Base-by-base conservation (phyloP, 2,797 vertebrate genomes). In the Linurgus olivaceus region DNA sequence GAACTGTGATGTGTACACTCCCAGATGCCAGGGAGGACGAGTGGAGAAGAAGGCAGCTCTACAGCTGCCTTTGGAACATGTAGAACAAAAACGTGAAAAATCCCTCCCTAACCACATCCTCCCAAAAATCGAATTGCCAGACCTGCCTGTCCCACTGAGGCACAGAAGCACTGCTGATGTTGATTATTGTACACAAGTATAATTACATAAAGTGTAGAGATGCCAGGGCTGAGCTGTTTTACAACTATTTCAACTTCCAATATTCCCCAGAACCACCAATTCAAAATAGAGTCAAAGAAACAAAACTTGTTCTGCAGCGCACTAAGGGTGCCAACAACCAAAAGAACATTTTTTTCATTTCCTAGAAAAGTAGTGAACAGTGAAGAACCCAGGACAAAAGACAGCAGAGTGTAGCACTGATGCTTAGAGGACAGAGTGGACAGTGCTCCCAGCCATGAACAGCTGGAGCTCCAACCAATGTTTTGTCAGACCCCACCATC, bases 61-160 rank as follows among this genome's bases (percentile, higher is more conserved):
- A 33, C 52, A 93, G 62, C 19, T 4, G 4, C 74, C 71, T 58
- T 38, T 72, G 87, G 95, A 94, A 92, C 25, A 13, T 12, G 38
- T 35, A 68, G 65, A 96, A 87, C 31, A 84, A 63, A 88, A 94
- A 73, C 0, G 0, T 65, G 66, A 90, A 92, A 93, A 90, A 73
- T 78, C 19, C 37, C 8, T 33, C 14, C 17, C 52, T 89, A 86
- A 93, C 77, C 91, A 90, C 85, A 88, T 93, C 85, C 85, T 93
- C 29, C 73, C 68, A 66, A 93, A 93, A 70, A 75, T 1, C 0
- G 2, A 88, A 77, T 13, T 54, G 28, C 66, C 66, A 52, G 58
- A 74, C 50, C 52, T 9, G 33, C 29, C 45, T 73, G 61, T 61
- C 62, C 90, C 84, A 55, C n/a, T 83, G 80, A 73, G 42, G 66